Evolutionary conservation across 2,888 invertebrate genomes (phyloP).

Genomic region (Eupeodes latifasciatus): DNA sequence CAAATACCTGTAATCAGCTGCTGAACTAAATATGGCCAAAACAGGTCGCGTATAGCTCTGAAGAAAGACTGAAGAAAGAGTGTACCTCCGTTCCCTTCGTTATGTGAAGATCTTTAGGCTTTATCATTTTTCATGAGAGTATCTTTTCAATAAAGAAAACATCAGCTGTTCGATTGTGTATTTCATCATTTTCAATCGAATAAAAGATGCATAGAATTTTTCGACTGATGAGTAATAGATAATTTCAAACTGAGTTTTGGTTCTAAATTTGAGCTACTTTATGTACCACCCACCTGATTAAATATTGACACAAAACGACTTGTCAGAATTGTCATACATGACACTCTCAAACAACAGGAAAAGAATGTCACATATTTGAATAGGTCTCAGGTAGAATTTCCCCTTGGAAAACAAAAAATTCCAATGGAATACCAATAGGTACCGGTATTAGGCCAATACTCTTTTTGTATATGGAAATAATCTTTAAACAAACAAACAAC

Average conservation of each 20-base stretch:
- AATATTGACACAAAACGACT: conserved; percentile 33
- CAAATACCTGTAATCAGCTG: conserved; percentile 76
- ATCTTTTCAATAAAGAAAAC: conserved; percentile 30
- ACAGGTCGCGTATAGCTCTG: conserved; percentile 54
- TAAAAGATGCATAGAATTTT: conserved; percentile 1
- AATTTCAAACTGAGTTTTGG: conserved; percentile 6
- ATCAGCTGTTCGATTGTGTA: conserved; percentile 67
- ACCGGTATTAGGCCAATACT: conserved; percentile 44
- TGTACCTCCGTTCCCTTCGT: neutral
- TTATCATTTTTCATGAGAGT: conserved; percentile 15
- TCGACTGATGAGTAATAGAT: conserved; percentile 30
- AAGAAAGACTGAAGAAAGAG: conserved; percentile 2
- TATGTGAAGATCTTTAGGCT: conserved; percentile 44
- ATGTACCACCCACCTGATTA: conserved; percentile 58
- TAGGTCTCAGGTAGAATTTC: conserved; percentile 43
- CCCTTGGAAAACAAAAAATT: neutral
- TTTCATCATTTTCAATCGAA: conserved; percentile 26
- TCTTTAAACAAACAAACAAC: conserved; percentile 42
- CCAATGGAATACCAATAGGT: conserved; percentile 32
- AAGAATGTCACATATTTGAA: conserved; percentile 49
- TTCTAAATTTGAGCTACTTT: neutral
- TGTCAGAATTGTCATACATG: conserved; percentile 18
- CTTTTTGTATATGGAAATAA: conserved; percentile 56
- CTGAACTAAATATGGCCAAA: conserved; percentile 73
- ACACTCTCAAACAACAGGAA: conserved; percentile 9